Conservation (phyloP, 2,888 invertebrate genomes). For the Pachliopta kotzebuea region DNA sequence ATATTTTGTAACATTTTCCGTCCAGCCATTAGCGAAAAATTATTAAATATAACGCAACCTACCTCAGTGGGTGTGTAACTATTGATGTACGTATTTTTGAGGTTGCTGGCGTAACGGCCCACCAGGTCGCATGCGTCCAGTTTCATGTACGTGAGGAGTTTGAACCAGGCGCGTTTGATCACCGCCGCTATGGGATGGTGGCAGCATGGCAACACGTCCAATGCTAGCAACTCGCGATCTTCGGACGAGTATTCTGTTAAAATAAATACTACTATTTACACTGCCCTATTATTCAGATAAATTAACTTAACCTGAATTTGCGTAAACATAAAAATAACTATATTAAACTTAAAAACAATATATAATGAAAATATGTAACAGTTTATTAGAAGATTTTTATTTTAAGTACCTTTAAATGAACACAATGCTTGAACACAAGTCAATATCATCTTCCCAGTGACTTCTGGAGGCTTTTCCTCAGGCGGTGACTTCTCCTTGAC, state of each 20-base stretch:
- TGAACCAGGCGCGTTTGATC: slow-evolving; percentile 85
- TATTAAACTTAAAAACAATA: no score
- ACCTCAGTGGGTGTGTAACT: slow-evolving; percentile 69
- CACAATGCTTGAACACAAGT: slow-evolving; percentile 78
- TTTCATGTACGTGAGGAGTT: slow-evolving; percentile 79
- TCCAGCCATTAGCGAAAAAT: no score
- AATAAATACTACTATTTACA: neutral
- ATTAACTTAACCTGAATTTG: no score
- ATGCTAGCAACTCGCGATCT: slow-evolving; percentile 82
- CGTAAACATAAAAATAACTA: no score
- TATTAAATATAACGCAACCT: neutral
- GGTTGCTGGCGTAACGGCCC: slow-evolving; percentile 75
- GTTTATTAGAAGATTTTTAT: no score
- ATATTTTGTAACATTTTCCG: no score
- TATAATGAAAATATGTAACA: no score
- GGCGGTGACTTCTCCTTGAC: slow-evolving; percentile 61
- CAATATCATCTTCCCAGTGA: slow-evolving; percentile 78
- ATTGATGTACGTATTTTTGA: slow-evolving; percentile 83
- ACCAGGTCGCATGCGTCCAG: slow-evolving; percentile 82
- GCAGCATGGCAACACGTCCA: slow-evolving; percentile 85
- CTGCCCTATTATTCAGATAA: no score
- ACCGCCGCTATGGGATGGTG: slow-evolving; percentile 87
- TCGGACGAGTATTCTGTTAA: slow-evolving; percentile 59
- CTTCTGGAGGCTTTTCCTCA: slow-evolving; percentile 63
- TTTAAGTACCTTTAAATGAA: slow-evolving; percentile 60